These are phyloP conservation scores for Dicentrarchus labrax DNA, from an alignment of 2,113 vertebrate genomes.

Conservation along the genomic window DNA sequence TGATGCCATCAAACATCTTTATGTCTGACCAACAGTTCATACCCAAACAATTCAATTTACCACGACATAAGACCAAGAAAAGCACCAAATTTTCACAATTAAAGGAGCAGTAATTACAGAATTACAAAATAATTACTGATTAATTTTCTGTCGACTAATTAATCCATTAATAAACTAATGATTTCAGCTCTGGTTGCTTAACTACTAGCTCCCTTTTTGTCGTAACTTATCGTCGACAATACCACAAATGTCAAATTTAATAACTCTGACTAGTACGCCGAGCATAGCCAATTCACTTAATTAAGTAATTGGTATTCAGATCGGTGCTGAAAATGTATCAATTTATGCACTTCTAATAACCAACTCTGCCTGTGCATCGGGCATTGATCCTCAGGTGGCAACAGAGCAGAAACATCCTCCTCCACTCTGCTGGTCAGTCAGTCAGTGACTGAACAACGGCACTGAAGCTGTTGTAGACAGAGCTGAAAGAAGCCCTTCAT, in stretches of 20 bases:
- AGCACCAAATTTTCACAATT: neutral
- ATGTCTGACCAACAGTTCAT: neutral
- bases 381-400: constrained; percentile 30
- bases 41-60: neutral
- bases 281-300: constrained; percentile 4
- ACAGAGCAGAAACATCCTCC: constrained; percentile 15
- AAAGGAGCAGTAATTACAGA: neutral
- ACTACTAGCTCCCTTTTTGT: neutral
- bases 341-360: neutral
- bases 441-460: constrained; percentile 5
- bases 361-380: neutral
- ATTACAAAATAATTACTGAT: neutral
- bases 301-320: constrained; percentile 15
- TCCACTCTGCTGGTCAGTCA: constrained; percentile 19
- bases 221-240: neutral
- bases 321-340: neutral
- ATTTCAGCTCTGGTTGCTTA: neutral
- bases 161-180: neutral
- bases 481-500: constrained; percentile 73
- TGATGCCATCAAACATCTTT: neutral
- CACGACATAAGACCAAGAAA: neutral
- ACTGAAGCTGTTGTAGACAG: constrained; percentile 26
- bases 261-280: neutral
- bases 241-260: constrained; percentile 10
- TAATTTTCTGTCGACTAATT: neutral